Conservation (phyloP, 2,797 vertebrate species). For the Onychomys leucogaster region DNA sequence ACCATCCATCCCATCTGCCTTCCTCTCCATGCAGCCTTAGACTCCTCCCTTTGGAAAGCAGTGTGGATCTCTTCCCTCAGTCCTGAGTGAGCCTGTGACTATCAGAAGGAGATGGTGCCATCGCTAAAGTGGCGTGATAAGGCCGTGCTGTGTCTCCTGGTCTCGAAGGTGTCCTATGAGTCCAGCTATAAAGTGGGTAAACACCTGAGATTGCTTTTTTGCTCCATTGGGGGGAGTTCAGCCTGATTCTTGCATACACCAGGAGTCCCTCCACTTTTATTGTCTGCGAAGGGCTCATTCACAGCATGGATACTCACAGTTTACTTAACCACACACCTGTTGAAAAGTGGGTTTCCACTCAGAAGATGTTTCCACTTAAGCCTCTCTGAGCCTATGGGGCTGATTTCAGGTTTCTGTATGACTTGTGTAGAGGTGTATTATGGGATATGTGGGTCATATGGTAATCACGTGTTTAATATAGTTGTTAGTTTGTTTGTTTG, state of each 20-base stretch:
- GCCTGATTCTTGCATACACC: too few relatives aligned
- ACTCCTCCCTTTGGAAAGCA: neutral
- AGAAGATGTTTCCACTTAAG: too few relatives aligned
- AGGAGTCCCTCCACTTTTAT: rapidly evolving
- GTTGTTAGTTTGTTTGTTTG: neutral
- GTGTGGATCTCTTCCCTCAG: neutral
- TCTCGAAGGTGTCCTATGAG: rapidly evolving
- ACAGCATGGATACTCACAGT: rapidly evolving
- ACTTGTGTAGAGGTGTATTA: neutral
- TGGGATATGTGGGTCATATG: neutral
- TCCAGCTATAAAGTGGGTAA: neutral
- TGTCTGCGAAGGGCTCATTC: neutral
- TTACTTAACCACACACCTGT: neutral
- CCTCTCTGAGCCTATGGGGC: too few relatives aligned
- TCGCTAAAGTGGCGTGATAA: neutral
- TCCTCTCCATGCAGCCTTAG: neutral
- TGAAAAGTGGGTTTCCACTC: neutral
- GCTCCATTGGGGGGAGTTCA: neutral
- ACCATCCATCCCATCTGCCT: neutral
- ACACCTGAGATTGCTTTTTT: neutral
- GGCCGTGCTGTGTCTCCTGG: neutral
- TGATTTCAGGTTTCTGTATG: neutral
- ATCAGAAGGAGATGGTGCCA: too few relatives aligned
- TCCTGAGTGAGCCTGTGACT: neutral
- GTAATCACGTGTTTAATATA: too few relatives aligned